These are phyloP conservation scores for Phasianus colchicus DNA, from an alignment of 2,113 vertebrate species.

Conservation along the genomic window DNA sequence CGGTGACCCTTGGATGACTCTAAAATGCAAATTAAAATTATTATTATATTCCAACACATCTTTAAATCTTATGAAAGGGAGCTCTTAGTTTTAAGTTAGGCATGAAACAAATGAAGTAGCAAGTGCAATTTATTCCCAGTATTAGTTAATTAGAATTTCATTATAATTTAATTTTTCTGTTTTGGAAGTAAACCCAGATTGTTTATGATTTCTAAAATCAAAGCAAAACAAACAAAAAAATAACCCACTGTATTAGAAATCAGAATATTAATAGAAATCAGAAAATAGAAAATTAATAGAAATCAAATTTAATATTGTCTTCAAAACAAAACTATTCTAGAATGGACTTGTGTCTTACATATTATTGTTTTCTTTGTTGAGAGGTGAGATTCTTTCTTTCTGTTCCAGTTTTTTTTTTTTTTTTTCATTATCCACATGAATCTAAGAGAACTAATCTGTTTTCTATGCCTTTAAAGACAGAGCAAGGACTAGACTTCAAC, in stretches of 20 bases:
- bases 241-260: background rate
- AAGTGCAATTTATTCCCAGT: background rate
- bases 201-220: background rate
- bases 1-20: background rate
- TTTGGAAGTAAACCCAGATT: background rate
- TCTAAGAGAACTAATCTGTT: background rate
- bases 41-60: background rate
- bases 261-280: too few relatives aligned
- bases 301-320: background rate
- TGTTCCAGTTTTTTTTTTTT: background rate
- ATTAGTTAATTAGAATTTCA: background rate
- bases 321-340: background rate
- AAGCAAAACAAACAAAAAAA: background rate
- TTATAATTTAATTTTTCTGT: background rate
- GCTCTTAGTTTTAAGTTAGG: background rate
- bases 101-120: background rate
- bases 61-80: background rate
- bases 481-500: constrained; percentile 2
- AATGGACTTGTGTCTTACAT: background rate
- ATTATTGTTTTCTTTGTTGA: background rate
- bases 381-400: background rate
- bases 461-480: background rate
- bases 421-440: background rate
- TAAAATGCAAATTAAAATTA: background rate
- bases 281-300: too few relatives aligned